Percentiles rank a stretch among this genome's conserved stretches.
Conservation (phyloP, 2,113 vertebrate genomes). For the Collichthys lucidus region DNA sequence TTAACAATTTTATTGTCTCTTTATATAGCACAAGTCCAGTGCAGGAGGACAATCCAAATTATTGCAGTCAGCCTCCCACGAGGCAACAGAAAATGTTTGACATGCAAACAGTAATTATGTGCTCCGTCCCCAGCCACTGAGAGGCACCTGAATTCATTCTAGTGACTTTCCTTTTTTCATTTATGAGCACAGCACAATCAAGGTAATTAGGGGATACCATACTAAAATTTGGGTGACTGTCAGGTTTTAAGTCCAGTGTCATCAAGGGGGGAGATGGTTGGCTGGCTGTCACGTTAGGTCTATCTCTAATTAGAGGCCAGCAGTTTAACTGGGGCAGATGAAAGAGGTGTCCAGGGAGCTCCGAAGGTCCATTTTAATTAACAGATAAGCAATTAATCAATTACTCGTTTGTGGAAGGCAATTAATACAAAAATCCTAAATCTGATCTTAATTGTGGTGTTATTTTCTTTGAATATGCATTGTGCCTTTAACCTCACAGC, state of each 20-base stretch:
- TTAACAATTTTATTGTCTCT: conserved; percentile 4
- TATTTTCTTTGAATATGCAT: conserved; percentile 23
- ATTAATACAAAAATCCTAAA: conserved; percentile 51
- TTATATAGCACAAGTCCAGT: conserved; percentile 25
- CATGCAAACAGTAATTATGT: conserved; percentile 65
- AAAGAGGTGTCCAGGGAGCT: conserved; percentile 47
- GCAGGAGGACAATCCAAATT: conserved; percentile 47
- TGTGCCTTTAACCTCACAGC: conserved; percentile 4
- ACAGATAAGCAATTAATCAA: conserved; percentile 70
- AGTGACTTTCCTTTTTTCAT: conserved; percentile 55
- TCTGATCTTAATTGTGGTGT: conserved; percentile 43
- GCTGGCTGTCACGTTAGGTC: conserved; percentile 33
- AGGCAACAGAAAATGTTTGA: conserved; percentile 45
- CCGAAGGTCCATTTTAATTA: conserved; percentile 70
- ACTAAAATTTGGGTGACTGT: conserved; percentile 58
- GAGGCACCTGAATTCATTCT: conserved; percentile 48
- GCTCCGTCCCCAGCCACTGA: conserved; percentile 22
- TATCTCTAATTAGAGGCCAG: conserved; percentile 59
- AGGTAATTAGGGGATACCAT: conserved; percentile 60
- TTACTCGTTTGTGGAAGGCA: conserved; percentile 62
- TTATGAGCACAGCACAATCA: conserved; percentile 70
- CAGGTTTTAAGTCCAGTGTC: conserved; percentile 38
- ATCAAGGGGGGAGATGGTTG: conserved; percentile 24
- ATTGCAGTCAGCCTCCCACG: conserved; percentile 28
- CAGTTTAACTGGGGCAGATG: conserved; percentile 56